A percentile compares a stretch with the other conserved stretches of the same genome.
Evolutionary conservation across 2,797 vertebrate species (phyloP).

Genomic region (Fistularia tabacaria): DNA sequence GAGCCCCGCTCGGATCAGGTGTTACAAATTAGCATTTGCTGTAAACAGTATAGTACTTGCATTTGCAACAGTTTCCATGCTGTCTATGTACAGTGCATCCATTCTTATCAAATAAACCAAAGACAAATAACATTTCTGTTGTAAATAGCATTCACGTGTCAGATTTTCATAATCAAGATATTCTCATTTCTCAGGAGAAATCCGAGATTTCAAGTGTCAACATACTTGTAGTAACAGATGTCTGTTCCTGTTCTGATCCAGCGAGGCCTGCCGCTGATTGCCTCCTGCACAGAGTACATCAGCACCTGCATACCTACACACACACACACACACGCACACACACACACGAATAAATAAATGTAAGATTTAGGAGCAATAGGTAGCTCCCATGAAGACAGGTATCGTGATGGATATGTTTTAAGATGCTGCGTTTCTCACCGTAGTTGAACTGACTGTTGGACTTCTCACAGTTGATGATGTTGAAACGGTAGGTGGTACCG

Average conservation of each 20-base stretch:
- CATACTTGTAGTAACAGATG: slow-evolving; percentile 99
- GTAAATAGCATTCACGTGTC: too few species aligned
- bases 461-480: slow-evolving; percentile 99
- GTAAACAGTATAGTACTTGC: too few species aligned
- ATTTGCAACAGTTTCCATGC: too few species aligned
- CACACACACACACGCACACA: slow-evolving; percentile 59
- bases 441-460: slow-evolving; percentile 99
- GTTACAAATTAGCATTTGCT: neutral
- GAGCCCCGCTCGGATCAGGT: neutral
- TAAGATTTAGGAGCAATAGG: neutral
- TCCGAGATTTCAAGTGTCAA: slow-evolving; percentile 17
- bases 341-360: neutral
- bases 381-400: too few species aligned
- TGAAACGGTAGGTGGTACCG: slow-evolving; percentile 88
- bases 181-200: neutral
- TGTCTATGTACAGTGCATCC: too few species aligned
- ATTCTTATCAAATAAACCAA: neutral
- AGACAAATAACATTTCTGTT: too few species aligned
- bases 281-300: slow-evolving; percentile 98
- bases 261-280: slow-evolving; percentile 83
- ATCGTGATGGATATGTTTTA: too few species aligned
- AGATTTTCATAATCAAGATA: too few species aligned
- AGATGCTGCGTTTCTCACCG: slow-evolving; percentile 81
- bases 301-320: slow-evolving; percentile 92
- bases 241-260: slow-evolving; percentile 92